Base-by-base conservation (phyloP, 2,888 invertebrate species). In the Tetragonisca angustula region DNA sequence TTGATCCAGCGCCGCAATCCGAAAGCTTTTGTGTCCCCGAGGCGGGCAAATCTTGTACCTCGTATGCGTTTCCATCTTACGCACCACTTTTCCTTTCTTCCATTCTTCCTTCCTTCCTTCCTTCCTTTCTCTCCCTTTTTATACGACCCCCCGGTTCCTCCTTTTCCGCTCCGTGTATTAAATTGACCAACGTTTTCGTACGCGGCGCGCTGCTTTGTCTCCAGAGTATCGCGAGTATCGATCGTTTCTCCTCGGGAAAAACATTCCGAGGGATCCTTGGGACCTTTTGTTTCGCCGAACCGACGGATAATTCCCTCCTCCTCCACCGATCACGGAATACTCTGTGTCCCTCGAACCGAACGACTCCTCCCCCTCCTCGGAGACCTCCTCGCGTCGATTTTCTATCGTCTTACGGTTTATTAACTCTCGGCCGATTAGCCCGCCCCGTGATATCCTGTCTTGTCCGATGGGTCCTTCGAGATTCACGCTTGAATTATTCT, bases 141-240 rank as follows among this genome's bases (percentile, higher is more conserved):
- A 43, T 11, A 43, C 50, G 62, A 13, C 32, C 32, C 32, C 36
- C 19, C 19, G 21, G 13, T 11, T 49, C 50, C 24, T 19, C 4
- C 27, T 52, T 27, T 27, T 32, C 50, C 19, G 3, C 21, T 9
- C n/a, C 54, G 1, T 56, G 15, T 54, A 70, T 91, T 90, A 88
- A 90, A 91, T 91, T 88, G 88, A 89, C 88, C 85, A 84, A 87
- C 86, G 88, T 88, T 90, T 90, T 88, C 87, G 88, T 84, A 89
- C 81, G 76, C 71, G 79, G 83, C 87, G 85, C 84, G 85, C 85
- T 76, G 77, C 86, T 89, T 32, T 61, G 87, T 88, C 88, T 89
- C 70, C 76, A 69, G 49, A 59, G 69, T 43, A 36, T 64, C 65
- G 64, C 77, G 64, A 77, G 73, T 92, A 92, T 92, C 89, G 91